These are phyloP conservation scores for Polietes domitor DNA, from an alignment of 2,888 invertebrate species.

Conservation along the genomic window DNA sequence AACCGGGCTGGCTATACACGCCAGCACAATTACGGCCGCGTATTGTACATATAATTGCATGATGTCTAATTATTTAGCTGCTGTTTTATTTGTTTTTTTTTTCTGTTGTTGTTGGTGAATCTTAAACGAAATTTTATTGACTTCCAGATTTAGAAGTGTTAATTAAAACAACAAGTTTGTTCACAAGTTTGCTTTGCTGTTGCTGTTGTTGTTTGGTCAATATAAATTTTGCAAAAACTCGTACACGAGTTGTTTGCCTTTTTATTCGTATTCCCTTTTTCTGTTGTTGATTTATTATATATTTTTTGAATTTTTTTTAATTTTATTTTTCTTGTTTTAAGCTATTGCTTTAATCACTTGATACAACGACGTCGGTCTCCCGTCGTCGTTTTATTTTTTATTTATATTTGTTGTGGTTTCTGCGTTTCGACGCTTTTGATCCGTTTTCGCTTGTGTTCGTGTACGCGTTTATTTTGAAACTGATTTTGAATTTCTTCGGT, in stretches of 20 bases:
- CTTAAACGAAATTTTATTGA: constrained; percentile 24
- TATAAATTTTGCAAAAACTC: not conserved
- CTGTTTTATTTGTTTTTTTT: constrained; percentile 10
- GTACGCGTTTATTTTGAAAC: constrained; percentile 53
- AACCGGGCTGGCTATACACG: constrained; percentile 52
- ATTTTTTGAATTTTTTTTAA: constrained; percentile 14
- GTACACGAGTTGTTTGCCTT: not conserved
- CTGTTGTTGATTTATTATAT: not conserved
- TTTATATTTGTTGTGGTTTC: not conserved
- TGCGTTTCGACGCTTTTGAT: constrained; percentile 19
- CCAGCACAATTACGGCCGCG: constrained; percentile 49
- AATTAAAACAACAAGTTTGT: constrained; percentile 23
- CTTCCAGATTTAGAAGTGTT: constrained; percentile 42
- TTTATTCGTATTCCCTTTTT: not conserved
- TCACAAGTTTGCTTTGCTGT: not conserved
- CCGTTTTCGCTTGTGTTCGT: constrained; percentile 39
- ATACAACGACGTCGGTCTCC: not conserved
- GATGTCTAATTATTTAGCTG: constrained; percentile 12
- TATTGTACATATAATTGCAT: constrained; percentile 41
- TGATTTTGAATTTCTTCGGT: constrained; percentile 43
- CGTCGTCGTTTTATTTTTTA: not conserved
- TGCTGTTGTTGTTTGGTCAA: constrained; percentile 4
- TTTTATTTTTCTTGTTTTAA: not conserved
- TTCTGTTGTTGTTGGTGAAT: not conserved
- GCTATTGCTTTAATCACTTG: constrained; percentile 19